These are phyloP conservation scores for Clivina fossor DNA, from an alignment of 2,888 invertebrate species.

Conservation along the genomic window DNA sequence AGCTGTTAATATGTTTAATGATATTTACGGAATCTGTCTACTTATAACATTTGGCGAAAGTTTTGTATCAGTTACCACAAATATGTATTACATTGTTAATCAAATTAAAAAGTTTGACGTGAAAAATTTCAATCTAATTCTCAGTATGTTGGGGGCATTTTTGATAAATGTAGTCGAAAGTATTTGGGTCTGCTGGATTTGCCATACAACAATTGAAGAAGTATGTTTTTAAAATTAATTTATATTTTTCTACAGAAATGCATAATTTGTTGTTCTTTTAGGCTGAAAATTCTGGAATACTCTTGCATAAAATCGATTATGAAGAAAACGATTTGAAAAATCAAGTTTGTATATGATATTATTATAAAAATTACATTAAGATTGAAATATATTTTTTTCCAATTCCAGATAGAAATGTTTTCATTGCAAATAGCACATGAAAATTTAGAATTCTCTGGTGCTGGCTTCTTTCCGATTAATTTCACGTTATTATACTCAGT, in stretches of 20 bases:
- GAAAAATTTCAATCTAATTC: not conserved
- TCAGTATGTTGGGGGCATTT: constrained; percentile 20
- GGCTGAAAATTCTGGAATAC: constrained; percentile 44
- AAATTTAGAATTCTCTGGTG: constrained; percentile 47
- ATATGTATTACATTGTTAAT: constrained; percentile 38
- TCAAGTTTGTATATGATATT: constrained; percentile 21
- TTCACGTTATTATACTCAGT: constrained; percentile 47
- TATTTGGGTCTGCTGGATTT: constrained; percentile 42
- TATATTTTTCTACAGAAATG: not conserved
- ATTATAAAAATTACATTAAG: not conserved
- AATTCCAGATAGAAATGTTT: constrained; percentile 46
- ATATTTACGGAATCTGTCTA: constrained; percentile 42
- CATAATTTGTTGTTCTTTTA: constrained; percentile 35
- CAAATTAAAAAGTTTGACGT: constrained; percentile 2
- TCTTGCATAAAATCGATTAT: constrained; percentile 47
- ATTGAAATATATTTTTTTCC: too few relatives aligned
- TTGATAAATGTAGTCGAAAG: constrained; percentile 39
- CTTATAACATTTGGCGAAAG: constrained; percentile 41
- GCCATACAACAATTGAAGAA: constrained; percentile 43
- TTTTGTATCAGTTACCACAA: constrained; percentile 43
- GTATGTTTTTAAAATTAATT: constrained; percentile 35
- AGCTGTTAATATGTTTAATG: constrained; percentile 40
- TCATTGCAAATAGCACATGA: constrained; percentile 49
- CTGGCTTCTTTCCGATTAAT: constrained; percentile 48
- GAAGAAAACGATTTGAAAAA: constrained; percentile 45